phyloP scores from a whole-genome alignment of 2,797 vertebrate genomes.

The Melanotaenia boesemani region DNA sequence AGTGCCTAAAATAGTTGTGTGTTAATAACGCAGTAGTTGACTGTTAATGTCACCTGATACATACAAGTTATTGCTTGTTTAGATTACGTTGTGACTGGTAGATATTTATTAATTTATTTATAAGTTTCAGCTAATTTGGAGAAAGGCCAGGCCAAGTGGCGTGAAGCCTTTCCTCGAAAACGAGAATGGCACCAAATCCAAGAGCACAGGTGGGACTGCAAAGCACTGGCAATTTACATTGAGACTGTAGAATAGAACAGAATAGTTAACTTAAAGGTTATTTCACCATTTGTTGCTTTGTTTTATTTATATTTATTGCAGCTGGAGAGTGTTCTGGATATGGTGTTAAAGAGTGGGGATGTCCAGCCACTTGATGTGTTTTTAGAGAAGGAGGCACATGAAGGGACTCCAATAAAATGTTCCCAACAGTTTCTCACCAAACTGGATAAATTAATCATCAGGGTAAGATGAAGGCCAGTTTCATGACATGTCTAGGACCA shows the following conservation, averaged over 20 bases:
- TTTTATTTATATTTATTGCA: conserved; percentile 49
- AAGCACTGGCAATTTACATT: not conserved
- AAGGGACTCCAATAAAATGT: conserved; percentile 82
- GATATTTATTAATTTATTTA: conserved; percentile 5
- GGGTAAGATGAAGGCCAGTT: conserved; percentile 78
- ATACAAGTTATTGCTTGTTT: not conserved
- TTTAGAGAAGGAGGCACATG: conserved; percentile 78
- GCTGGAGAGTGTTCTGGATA: conserved; percentile 89
- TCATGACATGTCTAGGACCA: not conserved
- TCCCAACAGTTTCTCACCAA: conserved; percentile 90
- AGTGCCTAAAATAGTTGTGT: not conserved
- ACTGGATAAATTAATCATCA: conserved; percentile 88
- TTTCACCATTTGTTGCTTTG: not conserved
- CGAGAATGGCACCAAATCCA: conserved; percentile 63
- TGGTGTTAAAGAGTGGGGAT: conserved; percentile 83
- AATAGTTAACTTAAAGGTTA: not conserved
- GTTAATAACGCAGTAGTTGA: not conserved
- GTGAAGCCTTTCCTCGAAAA: not conserved
- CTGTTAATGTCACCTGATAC: not conserved
- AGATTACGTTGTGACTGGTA: not conserved
- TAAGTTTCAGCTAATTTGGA: not conserved
- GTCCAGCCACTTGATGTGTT: conserved; percentile 82
- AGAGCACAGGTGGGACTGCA: conserved; percentile 64
- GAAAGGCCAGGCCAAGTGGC: not conserved
- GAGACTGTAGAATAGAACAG: no score